Percentiles rank a stretch among this genome's conserved stretches.
Conservation (phyloP, 1,140 invertebrate species). For the Metopolophium dirhodum region DNA sequence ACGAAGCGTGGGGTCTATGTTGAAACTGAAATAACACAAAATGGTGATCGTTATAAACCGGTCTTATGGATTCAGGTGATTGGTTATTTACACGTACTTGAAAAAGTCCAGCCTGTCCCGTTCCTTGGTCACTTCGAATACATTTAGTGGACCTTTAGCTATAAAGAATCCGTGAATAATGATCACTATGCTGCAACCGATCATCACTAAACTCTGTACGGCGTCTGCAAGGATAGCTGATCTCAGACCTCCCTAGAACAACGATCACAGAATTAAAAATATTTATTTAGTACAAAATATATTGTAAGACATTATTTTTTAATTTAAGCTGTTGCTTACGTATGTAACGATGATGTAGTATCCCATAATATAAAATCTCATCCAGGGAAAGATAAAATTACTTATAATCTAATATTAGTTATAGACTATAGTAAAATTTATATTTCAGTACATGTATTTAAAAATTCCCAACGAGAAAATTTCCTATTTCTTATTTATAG, state of each 20-base stretch:
- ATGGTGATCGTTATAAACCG: neutral
- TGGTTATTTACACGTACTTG: constrained; percentile 67
- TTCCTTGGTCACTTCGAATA: constrained; percentile 72
- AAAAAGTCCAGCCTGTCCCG: constrained; percentile 79
- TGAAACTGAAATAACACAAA: constrained; percentile 68
- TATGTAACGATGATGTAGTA: neutral
- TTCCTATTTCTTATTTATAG: neutral
- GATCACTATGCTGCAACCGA: constrained; percentile 78
- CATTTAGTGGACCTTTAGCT: constrained; percentile 68
- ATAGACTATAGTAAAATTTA: no score
- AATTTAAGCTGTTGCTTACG: neutral
- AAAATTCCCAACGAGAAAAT: no score
- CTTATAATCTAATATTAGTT: no score
- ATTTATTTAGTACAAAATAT: neutral
- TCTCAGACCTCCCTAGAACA: constrained; percentile 79
- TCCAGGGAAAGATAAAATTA: no score
- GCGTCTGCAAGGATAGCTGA: constrained; percentile 88
- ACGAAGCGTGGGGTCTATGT: constrained; percentile 77
- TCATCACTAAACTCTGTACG: constrained; percentile 87
- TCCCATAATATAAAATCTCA: no score
- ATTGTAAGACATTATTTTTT: neutral
- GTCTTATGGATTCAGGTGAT: neutral
- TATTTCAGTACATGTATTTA: no score
- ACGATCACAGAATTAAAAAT: neutral
- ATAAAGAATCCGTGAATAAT: constrained; percentile 76